Percentiles rank a stretch among this genome's conserved stretches.
These are phyloP conservation scores for Pimephales promelas DNA, from an alignment of 2,113 vertebrate species.

Conservation along the genomic window DNA sequence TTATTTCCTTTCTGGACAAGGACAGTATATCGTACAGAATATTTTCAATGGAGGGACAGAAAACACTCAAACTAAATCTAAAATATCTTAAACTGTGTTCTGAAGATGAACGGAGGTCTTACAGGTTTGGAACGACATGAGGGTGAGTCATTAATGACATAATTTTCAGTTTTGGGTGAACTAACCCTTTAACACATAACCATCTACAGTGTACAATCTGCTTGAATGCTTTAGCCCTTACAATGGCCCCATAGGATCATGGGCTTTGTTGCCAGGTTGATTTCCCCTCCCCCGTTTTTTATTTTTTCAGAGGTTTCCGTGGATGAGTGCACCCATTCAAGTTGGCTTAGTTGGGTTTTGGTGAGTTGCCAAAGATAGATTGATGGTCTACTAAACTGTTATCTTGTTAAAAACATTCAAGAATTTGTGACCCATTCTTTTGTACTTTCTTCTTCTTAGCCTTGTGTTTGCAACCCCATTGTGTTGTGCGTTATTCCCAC, in stretches of 20 bases:
- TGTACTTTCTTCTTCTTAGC: conserved; percentile 71
- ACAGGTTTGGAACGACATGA: too few species aligned
- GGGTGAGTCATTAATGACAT: too few species aligned
- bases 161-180: too few species aligned
- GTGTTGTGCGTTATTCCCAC: conserved; percentile 96
- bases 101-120: too few species aligned
- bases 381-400: conserved; percentile 51
- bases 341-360: conserved; percentile 95
- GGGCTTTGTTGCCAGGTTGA: conserved; percentile 60
- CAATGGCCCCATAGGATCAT: conserved; percentile 45
- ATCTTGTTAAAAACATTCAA: conserved; percentile 8
- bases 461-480: conserved; percentile 96
- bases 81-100: too few species aligned
- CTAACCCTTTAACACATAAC: conserved; percentile 29
- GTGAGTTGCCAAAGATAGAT: conserved; percentile 78
- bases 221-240: conserved; percentile 29
- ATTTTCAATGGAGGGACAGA: too few species aligned
- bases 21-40: too few species aligned
- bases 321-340: conserved; percentile 99
- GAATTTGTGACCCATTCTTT: conserved; percentile 1
- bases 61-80: too few species aligned
- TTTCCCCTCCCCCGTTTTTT: conserved; percentile 59
- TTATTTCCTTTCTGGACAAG: too few species aligned
- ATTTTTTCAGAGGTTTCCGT: conserved; percentile 88
- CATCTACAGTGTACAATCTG: background rate